A percentile compares a stretch with the other conserved stretches of the same genome.
phyloP scores from a whole-genome alignment of 2,888 invertebrate genomes.

The Drosophila mimica region DNA sequence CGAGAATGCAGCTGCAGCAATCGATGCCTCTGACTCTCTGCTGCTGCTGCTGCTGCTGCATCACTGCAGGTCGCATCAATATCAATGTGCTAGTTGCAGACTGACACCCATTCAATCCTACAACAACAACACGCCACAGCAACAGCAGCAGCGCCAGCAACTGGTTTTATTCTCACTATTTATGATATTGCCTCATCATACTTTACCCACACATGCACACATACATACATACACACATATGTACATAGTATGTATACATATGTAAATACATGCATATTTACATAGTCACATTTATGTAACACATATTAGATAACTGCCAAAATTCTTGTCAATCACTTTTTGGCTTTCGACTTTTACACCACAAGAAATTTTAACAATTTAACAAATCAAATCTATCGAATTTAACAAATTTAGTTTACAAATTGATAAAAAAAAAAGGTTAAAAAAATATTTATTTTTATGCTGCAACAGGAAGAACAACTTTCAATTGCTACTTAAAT shows the following conservation, averaged over 20 bases:
- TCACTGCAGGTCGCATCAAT: slow-evolving; percentile 53
- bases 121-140: slow-evolving; percentile 21
- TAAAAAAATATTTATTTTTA: too few relatives aligned
- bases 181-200: slow-evolving; percentile 36
- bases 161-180: slow-evolving; percentile 19
- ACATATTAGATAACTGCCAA: not conserved
- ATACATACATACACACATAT: not conserved
- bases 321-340: not conserved
- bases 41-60: slow-evolving; percentile 7
- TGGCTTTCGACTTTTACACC: not conserved
- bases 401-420: too few relatives aligned
- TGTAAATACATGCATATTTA: not conserved
- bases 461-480: too few relatives aligned
- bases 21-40: slow-evolving; percentile 14
- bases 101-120: slow-evolving; percentile 66
- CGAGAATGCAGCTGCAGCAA: slow-evolving; percentile 40
- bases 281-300: not conserved
- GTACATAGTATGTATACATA: not conserved
- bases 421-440: too few relatives aligned
- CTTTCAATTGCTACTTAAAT: not conserved
- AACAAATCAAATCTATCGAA: too few relatives aligned
- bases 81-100: slow-evolving; percentile 72
- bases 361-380: not conserved
- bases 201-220: not conserved
- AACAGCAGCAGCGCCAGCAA: slow-evolving; percentile 5